phyloP scores from a whole-genome alignment of 2,113 vertebrate genomes.

The Accipiter cooperii region DNA sequence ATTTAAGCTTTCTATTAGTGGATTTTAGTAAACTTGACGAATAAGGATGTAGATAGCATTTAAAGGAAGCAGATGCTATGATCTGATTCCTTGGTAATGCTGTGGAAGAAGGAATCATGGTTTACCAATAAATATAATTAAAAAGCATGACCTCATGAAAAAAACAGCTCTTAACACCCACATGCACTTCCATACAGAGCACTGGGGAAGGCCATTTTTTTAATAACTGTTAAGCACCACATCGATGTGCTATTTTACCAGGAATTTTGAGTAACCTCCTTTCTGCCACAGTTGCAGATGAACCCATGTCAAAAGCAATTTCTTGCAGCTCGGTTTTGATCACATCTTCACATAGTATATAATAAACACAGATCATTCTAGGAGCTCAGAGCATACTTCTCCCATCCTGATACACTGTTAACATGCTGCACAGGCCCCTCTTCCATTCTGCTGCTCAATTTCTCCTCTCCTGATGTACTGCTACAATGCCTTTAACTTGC shows the following conservation, averaged over 20 bases:
- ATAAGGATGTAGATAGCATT: background rate
- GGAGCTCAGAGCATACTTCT: background rate
- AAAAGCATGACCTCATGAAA: background rate
- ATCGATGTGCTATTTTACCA: fast-evolving
- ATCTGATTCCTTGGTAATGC: background rate
- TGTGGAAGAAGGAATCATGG: background rate
- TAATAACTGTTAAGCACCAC: background rate
- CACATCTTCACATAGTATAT: fast-evolving
- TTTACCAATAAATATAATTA: background rate
- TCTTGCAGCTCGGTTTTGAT: background rate
- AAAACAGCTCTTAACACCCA: background rate
- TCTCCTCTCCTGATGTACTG: fast-evolving
- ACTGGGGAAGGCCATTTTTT: background rate
- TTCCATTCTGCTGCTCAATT: background rate
- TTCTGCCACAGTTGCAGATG: background rate
- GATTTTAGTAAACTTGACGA: background rate
- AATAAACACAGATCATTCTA: background rate
- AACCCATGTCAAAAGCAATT: background rate
- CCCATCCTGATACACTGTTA: fast-evolving
- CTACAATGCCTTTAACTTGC: fast-evolving
- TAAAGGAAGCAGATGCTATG: background rate
- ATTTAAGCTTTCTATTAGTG: background rate
- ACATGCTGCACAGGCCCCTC: fast-evolving
- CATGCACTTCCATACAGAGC: fast-evolving
- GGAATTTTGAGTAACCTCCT: background rate